Evolutionary conservation across 2,113 vertebrate species (phyloP), one percentile per base, ranked within the genome.

Genomic region (Hippocampus barbouri): DNA sequence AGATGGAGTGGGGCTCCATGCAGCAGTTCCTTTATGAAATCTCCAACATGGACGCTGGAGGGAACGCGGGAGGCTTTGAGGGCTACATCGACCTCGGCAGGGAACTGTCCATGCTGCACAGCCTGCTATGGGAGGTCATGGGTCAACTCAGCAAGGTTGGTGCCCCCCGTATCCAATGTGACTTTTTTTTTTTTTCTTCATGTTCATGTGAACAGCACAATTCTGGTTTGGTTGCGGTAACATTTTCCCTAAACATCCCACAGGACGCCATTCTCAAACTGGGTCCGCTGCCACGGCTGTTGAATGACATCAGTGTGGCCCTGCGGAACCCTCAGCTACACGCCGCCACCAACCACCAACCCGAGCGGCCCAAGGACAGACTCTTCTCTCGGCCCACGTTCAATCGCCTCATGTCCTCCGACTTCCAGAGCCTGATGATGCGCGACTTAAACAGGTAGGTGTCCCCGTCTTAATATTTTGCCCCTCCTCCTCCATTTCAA

Each of bases 1-100:
- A 98, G 90, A 94, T 97, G 93, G 97, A 98, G 90, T 98, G 96
- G 96, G 94, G 93, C 61, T 96, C 95, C 85, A 98, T 98, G 97
- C 96, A 98, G 91, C 96, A 98, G 92, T 98, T 98, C 86, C 93
- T 98, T 21, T 96, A 96, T 0, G 97, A 98, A 92, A 98, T 98
- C 89, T 98, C 96, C 85, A 98, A 98, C 90, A 89, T 97, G 92
- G 97, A 98, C 78, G 90, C 95, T 0, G 92, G 96, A 34, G 96
- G 96, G 85, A 98, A 97, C 69, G 96, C 94, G 56, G 96, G 93
- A 63, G 96, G 95, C 70, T 98, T 98, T 0, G 97, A 98, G 89
- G 97, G 97, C 86, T 98, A 97, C 91, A 97, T 98, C 5, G 97
- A 98, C 89, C 89, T 98, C n/a, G 97, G 97, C 88, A 92, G 96